Conservation (phyloP, 2,797 vertebrate species). For the Takifugu rubripes region DNA sequence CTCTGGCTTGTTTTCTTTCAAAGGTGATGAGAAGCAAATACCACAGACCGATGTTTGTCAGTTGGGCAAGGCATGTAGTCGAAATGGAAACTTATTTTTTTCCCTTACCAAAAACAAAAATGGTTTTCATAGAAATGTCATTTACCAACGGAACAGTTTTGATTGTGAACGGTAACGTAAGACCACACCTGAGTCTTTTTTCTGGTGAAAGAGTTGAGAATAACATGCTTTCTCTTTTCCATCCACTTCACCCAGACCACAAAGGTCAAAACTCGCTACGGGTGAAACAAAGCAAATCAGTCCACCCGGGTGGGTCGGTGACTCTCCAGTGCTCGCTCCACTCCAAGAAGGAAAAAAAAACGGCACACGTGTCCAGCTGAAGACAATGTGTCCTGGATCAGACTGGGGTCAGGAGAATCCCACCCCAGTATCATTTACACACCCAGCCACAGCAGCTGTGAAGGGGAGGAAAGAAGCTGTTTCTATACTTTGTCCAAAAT, state of each 20-base stretch:
- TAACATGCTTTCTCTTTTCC: no score
- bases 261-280: not conserved
- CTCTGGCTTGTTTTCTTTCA: no score
- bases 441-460: not conserved
- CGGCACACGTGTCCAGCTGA: constrained; percentile 20
- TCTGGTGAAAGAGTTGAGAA: no score
- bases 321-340: constrained; percentile 48
- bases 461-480: constrained; percentile 21
- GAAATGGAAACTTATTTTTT: no score
- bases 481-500: constrained; percentile 27
- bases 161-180: constrained; percentile 41
- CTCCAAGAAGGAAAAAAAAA: not conserved
- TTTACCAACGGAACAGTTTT: constrained; percentile 7
- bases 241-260: constrained; percentile 14
- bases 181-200: fast-evolving
- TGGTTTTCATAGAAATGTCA: no score
- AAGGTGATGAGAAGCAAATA: no score
- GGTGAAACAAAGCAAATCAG: constrained; percentile 11
- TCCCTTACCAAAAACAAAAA: no score
- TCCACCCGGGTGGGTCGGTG: not conserved
- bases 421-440: constrained; percentile 13
- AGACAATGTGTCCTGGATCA: constrained; percentile 45
- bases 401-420: constrained; percentile 21
- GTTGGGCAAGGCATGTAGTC: no score
- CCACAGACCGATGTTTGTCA: no score